Conservation (phyloP, 2,888 invertebrate species). For the Cephus pygmeus region DNA sequence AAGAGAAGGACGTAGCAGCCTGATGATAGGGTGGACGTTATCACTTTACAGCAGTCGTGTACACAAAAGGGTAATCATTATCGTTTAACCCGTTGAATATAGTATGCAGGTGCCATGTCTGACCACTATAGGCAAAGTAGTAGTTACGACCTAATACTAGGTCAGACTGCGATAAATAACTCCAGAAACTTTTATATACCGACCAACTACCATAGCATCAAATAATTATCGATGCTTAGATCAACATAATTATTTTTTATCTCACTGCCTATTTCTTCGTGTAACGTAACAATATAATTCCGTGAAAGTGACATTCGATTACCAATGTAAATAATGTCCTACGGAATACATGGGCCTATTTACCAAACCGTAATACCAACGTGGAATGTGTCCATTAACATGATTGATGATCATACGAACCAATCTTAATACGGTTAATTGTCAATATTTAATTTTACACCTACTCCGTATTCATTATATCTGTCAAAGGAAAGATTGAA, state of each 20-base stretch:
- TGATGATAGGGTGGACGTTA: constrained; percentile 5
- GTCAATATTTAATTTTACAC: not conserved
- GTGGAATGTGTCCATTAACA: not conserved
- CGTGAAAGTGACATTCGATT: not conserved
- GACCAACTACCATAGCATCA: not conserved
- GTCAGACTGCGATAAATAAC: not conserved
- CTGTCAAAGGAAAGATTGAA: not conserved
- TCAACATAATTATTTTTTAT: not conserved
- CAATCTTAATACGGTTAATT: too few relatives aligned
- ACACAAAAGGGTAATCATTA: not conserved
- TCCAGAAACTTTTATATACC: not conserved
- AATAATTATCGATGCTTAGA: not conserved
- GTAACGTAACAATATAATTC: not conserved
- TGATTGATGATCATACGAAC: not conserved
- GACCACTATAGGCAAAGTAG: not conserved
- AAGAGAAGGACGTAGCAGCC: not conserved
- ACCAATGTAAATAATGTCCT: not conserved
- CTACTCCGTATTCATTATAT: not conserved
- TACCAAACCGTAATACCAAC: not conserved
- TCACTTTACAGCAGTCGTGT: constrained; percentile 10
- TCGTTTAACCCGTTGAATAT: not conserved
- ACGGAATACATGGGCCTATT: not conserved
- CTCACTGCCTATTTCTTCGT: not conserved
- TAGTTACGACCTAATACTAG: not conserved
- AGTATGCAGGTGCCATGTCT: not conserved